These are phyloP conservation scores for Halocaridina rubra DNA, from an alignment of 2,888 invertebrate species.

Conservation along the genomic window DNA sequence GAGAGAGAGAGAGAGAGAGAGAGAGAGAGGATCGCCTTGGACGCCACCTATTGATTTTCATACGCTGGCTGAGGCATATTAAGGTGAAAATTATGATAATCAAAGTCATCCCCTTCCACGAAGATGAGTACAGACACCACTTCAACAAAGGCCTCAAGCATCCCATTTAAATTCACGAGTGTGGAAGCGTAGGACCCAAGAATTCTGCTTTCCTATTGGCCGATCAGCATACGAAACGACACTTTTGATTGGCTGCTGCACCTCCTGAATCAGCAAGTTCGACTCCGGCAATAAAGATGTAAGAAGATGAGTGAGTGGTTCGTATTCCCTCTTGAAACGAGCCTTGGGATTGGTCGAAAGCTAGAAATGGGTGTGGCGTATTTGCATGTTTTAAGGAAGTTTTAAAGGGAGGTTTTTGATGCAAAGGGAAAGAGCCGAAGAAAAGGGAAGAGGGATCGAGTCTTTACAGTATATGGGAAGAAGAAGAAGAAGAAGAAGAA, in stretches of 20 bases:
- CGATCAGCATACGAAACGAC: slow-evolving; percentile 45
- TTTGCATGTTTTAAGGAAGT: slow-evolving; percentile 52
- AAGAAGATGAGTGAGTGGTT: slow-evolving; percentile 38
- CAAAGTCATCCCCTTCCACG: slow-evolving; percentile 15
- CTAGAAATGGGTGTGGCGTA: slow-evolving; percentile 43
- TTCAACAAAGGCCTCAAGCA: slow-evolving; percentile 44
- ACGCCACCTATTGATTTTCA: slow-evolving; percentile 54
- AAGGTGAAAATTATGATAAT: slow-evolving; percentile 55
- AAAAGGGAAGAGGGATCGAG: background rate
- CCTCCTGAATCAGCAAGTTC: slow-evolving; percentile 52
- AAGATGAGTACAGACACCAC: slow-evolving; percentile 43
- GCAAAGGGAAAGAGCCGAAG: slow-evolving; percentile 1
- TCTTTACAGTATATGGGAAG: background rate
- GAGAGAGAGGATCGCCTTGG: slow-evolving; percentile 18
- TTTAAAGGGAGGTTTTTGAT: slow-evolving; percentile 53
- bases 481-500: background rate
- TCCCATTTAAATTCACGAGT: slow-evolving; percentile 54
- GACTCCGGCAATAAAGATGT: slow-evolving; percentile 42
- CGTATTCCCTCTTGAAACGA: slow-evolving; percentile 18
- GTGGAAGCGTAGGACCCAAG: slow-evolving; percentile 30
- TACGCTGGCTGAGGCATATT: slow-evolving; percentile 43
- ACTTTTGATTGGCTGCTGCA: slow-evolving; percentile 46
- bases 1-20: background rate
- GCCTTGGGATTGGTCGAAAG: slow-evolving; percentile 36
- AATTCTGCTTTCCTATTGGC: slow-evolving; percentile 25